Percentiles rank a stretch among this genome's conserved stretches.
Conservation (phyloP, 2,888 invertebrate genomes). For the Ichneumoninae sp. region DNA sequence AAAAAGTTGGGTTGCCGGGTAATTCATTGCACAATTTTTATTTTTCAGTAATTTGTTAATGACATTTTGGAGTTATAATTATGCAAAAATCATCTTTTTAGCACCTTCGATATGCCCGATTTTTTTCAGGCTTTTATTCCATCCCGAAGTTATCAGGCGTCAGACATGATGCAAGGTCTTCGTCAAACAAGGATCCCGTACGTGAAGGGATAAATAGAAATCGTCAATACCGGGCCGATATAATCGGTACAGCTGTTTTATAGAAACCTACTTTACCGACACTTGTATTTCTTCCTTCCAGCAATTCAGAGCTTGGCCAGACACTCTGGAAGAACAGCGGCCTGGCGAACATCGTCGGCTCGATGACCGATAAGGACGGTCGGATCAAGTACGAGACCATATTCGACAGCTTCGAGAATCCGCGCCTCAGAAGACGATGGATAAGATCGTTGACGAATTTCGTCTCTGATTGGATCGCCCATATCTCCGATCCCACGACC, state of each 20-base stretch:
- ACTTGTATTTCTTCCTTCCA: constrained; percentile 68
- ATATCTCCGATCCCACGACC: constrained; percentile 91
- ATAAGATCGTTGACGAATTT: constrained; percentile 91
- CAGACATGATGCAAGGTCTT: too few relatives aligned
- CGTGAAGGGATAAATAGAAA: too few relatives aligned
- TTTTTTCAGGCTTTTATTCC: too few relatives aligned
- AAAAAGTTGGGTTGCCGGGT: too few relatives aligned
- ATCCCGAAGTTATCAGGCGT: too few relatives aligned
- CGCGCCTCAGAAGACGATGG: constrained; percentile 92
- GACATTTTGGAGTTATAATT: too few relatives aligned
- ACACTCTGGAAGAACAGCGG: constrained; percentile 91
- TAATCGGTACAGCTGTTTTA: background rate
- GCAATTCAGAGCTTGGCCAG: constrained; percentile 91
- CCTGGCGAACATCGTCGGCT: constrained; percentile 88
- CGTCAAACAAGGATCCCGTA: too few relatives aligned
- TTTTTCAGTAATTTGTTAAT: too few relatives aligned
- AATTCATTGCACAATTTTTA: too few relatives aligned
- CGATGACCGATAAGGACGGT: constrained; percentile 89
- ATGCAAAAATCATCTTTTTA: too few relatives aligned
- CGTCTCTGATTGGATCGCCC: constrained; percentile 90
- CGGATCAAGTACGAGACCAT: constrained; percentile 90
- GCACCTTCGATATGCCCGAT: too few relatives aligned
- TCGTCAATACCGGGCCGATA: too few relatives aligned
- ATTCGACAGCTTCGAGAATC: constrained; percentile 92
- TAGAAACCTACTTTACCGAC: background rate